phyloP scores from a whole-genome alignment of 2,888 invertebrate genomes.

The Agrochola circellaris region DNA sequence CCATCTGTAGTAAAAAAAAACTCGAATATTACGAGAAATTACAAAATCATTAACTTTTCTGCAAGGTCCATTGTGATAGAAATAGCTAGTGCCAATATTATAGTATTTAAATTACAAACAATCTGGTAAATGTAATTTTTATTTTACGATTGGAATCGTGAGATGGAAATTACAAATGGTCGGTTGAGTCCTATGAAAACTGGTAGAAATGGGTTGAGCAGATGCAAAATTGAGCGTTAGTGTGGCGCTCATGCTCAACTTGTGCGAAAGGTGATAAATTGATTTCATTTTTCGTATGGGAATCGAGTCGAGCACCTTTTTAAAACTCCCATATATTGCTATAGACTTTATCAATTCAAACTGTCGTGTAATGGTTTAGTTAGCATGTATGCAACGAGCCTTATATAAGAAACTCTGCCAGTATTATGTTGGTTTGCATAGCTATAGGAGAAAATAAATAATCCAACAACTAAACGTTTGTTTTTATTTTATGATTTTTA shows the following conservation, averaged over 20 bases:
- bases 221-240: conserved; percentile 24
- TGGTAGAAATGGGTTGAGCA: neutral
- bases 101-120: conserved; percentile 60
- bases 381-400: neutral
- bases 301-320: too few relatives aligned
- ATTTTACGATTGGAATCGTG: conserved; percentile 57
- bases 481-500: conserved; percentile 14
- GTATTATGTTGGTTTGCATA: conserved; percentile 50
- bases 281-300: neutral
- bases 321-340: neutral
- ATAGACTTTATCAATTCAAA: neutral
- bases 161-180: conserved; percentile 16
- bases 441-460: conserved; percentile 24
- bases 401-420: conserved; percentile 9
- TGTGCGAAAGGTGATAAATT: neutral
- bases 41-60: conserved; percentile 65
- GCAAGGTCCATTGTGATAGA: conserved; percentile 87
- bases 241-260: neutral
- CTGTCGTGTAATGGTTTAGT: neutral
- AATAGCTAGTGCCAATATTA: conserved; percentile 86
- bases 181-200: neutral
- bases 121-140: conserved; percentile 47
- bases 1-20: conserved; percentile 56
- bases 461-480: neutral
- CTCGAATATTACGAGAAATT: conserved; percentile 55